phyloP scores from a whole-genome alignment of 2,113 vertebrate species.

The Neogobius melanostomus region DNA sequence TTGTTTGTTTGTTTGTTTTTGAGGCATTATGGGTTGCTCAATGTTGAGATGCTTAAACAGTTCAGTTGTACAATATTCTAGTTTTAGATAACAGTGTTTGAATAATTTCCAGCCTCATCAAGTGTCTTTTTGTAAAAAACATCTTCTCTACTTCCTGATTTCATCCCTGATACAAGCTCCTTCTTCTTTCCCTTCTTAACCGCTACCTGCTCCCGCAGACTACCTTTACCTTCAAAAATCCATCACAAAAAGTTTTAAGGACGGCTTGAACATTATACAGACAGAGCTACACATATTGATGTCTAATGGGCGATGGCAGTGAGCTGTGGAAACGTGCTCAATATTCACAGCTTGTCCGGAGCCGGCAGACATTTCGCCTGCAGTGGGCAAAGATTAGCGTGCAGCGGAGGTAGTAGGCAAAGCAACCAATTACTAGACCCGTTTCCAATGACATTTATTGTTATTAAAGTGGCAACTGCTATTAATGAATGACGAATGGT shows the following conservation, averaged over 20 bases:
- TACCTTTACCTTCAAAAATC: conserved; percentile 36
- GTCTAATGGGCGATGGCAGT: conserved; percentile 52
- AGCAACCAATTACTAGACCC: conserved; percentile 38
- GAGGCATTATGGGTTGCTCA: not conserved
- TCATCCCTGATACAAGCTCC: conserved; percentile 21
- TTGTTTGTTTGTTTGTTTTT: not conserved
- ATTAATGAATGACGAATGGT: conserved; percentile 39
- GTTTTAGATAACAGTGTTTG: not conserved
- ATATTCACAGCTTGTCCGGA: conserved; percentile 49
- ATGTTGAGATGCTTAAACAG: conserved; percentile 1
- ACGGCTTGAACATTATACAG: conserved; percentile 37
- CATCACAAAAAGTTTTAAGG: conserved; percentile 57
- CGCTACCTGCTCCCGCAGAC: conserved; percentile 18
- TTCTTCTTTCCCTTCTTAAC: not conserved
- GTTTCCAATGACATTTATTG: conserved; percentile 25
- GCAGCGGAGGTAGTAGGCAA: conserved; percentile 28
- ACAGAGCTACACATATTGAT: conserved; percentile 41
- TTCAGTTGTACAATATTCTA: not conserved
- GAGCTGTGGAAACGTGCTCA: conserved; percentile 50
- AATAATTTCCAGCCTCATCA: conserved; percentile 3
- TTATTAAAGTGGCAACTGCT: conserved; percentile 50
- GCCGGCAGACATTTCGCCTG: conserved; percentile 43
- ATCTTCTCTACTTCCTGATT: conserved; percentile 11
- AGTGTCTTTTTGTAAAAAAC: conserved; percentile 4
- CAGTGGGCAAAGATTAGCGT: conserved; percentile 42